A percentile compares a stretch with the other conserved stretches of the same genome.
These are phyloP conservation scores for Acrobasis repandana DNA, from an alignment of 2,888 invertebrate genomes.

Conservation along the genomic window DNA sequence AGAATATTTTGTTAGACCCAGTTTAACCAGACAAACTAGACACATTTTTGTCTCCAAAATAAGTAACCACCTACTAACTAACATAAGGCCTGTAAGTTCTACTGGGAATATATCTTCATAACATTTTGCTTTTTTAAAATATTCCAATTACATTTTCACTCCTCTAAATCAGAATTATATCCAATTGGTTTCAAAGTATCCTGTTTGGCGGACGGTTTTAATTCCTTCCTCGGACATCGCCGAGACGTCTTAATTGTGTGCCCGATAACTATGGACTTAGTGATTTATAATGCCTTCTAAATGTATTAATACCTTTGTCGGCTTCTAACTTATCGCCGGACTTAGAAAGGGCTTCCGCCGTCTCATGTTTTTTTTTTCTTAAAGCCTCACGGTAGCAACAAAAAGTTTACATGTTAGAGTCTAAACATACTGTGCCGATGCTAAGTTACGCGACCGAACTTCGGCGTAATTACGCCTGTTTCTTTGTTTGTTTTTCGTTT, in stretches of 20 bases:
- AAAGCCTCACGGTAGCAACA: constrained; percentile 30
- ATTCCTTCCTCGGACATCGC: constrained; percentile 35
- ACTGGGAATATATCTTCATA: no score
- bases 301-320: constrained; percentile 77
- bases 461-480: no score
- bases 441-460: no score
- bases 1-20: no score
- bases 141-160: not conserved
- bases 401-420: constrained; percentile 27
- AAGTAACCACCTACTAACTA: no score
- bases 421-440: no score
- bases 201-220: no score
- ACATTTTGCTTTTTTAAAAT: no score
- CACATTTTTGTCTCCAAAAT: no score
- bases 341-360: constrained; percentile 67
- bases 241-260: constrained; percentile 74
- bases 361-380: constrained; percentile 38
- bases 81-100: no score
- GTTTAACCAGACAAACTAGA: no score
- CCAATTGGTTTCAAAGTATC: constrained; percentile 2
- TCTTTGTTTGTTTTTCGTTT: no score
- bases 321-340: constrained; percentile 62
- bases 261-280: constrained; percentile 63
- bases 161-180: not conserved
- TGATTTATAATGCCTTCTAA: constrained; percentile 76